Percentiles rank a stretch among this genome's conserved stretches.
These are phyloP conservation scores for Myodes glareolus DNA, from an alignment of 2,113 vertebrate species.

Conservation along the genomic window DNA sequence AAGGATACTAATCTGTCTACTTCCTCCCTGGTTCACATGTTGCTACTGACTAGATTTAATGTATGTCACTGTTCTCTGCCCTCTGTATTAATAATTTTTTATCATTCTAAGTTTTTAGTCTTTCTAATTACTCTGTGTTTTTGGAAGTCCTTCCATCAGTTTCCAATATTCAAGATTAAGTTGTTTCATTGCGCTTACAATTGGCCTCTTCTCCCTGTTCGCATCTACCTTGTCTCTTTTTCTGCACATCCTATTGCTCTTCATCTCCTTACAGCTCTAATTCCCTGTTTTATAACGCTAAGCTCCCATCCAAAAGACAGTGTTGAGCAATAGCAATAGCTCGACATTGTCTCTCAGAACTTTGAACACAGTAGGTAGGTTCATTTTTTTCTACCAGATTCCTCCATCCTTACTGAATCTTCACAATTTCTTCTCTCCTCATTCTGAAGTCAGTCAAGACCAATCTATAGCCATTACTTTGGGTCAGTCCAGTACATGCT, in stretches of 20 bases:
- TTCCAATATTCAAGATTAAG: background rate
- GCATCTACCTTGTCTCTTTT: background rate
- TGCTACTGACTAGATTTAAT: background rate
- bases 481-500: background rate
- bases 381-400: background rate
- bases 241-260: background rate
- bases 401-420: background rate
- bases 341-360: background rate
- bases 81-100: background rate
- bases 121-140: background rate
- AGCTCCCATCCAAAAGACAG: background rate
- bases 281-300: background rate
- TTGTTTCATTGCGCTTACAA: background rate
- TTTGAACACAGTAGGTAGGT: background rate
- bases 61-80: background rate
- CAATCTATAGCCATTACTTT: background rate
- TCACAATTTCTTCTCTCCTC: background rate
- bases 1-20: background rate
- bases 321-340: background rate
- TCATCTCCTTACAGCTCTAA: background rate
- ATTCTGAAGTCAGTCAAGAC: background rate
- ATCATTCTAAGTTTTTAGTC: background rate
- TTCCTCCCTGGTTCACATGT: background rate
- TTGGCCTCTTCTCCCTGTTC: background rate
- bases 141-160: background rate